Base-by-base conservation (phyloP, 2,113 vertebrate genomes). In the Pavo muticus region DNA sequence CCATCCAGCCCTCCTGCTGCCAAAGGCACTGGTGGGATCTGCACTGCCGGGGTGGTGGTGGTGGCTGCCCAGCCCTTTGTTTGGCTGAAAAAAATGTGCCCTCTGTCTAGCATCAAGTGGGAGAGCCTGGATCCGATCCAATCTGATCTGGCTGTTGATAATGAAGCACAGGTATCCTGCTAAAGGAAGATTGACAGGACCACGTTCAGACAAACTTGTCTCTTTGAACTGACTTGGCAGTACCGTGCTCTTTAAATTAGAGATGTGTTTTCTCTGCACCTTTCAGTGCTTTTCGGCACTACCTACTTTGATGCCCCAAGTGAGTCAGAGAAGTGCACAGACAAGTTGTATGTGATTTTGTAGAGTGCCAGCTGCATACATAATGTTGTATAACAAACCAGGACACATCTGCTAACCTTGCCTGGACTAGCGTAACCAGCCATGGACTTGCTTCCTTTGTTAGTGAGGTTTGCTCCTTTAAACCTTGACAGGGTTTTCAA, bases 401-500 rank as follows among this genome's bases (percentile, higher is more conserved):
- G n/a, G 19, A 57, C 32, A 29, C 32, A 56, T 40, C 50, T 73
- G 40, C 60, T 59, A 15, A 29, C 30, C 27, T 64, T 48, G 44
- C 10, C 44, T 64, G 48, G 39, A 59, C 48, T 61, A 25, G 11
- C 37, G 64, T 32, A 61, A 67, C 42, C n/a, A n/a, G 60, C 35
- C n/a, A 6, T 27, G 54, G 65, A 50, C 32, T 56, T 27, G 35
- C 20, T 70, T 11, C 10, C 14, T 27, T 54, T 56, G 44, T 10
- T n/a, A 3, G 47, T 79, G 59, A 32, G 44, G 8, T 83, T 86
- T 54, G 32, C 60, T 80, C 4, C 72, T 86, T 57, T 7, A 59
- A 18, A 0, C 0, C 63, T 70, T 0, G 0, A 7, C 40, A 24
- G 9, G 10, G 24, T 47, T 85, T 93, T 88, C 72, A 52, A 57